Conservation (phyloP, 2,797 vertebrate species). For the Rhynchotus rufescens region DNA sequence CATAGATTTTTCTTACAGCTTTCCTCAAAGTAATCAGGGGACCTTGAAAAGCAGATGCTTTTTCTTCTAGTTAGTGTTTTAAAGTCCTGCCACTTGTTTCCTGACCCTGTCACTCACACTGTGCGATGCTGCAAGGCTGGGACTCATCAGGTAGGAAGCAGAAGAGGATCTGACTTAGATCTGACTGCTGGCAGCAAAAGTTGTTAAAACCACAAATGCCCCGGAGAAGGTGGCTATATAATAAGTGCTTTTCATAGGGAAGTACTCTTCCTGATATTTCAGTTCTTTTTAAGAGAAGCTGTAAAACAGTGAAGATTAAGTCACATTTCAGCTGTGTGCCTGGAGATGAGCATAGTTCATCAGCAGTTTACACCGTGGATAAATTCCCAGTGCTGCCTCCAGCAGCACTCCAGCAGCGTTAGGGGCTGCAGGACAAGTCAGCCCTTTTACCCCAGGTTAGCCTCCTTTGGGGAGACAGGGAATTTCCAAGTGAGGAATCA, state of each 20-base stretch:
- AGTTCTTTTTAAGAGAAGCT: neutral
- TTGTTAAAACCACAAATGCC: neutral
- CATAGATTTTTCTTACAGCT: neutral
- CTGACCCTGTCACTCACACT: neutral
- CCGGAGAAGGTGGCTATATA: neutral
- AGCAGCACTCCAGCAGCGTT: too few species aligned
- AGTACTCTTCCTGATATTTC: neutral
- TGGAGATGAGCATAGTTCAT: neutral
- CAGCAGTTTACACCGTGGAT: neutral
- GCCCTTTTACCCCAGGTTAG: accelerated
- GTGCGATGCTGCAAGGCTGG: neutral
- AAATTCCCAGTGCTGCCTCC: neutral
- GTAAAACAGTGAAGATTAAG: neutral
- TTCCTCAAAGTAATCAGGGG: neutral
- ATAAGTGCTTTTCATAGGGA: neutral
- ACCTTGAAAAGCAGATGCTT: constrained; percentile 11
- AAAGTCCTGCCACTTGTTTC: neutral
- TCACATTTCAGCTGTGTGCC: neutral
- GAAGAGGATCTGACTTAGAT: neutral
- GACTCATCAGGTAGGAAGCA: neutral
- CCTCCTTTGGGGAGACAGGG: too few species aligned
- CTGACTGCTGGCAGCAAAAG: neutral
- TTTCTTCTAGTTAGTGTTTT: neutral
- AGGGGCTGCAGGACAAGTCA: neutral
- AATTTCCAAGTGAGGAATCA: neutral